A percentile compares a stretch with the other conserved stretches of the same genome.
phyloP scores from a whole-genome alignment of 2,888 invertebrate genomes.

The Thymelicus lineola region DNA sequence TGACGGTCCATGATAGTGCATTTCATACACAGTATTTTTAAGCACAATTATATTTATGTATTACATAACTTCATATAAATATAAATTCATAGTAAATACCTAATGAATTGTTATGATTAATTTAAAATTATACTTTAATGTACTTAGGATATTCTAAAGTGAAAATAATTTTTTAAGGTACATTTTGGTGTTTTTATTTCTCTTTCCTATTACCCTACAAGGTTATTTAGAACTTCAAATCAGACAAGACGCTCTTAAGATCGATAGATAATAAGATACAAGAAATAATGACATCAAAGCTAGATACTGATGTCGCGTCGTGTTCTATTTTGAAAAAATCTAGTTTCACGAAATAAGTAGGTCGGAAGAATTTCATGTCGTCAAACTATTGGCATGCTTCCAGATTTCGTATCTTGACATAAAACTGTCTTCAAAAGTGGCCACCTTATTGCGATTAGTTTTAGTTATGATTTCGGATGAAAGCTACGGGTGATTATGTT shows the following conservation, averaged over 20 bases:
- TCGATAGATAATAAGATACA: background rate
- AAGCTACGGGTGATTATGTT: background rate
- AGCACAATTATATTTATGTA: slow-evolving; percentile 78
- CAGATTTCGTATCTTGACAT: slow-evolving; percentile 47
- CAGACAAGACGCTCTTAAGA: too few species aligned
- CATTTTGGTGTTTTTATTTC: slow-evolving; percentile 53
- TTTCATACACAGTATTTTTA: slow-evolving; percentile 79
- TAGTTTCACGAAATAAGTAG: slow-evolving; percentile 58
- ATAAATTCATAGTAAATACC: slow-evolving; percentile 78
- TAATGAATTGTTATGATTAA: slow-evolving; percentile 81
- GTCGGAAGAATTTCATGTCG: slow-evolving; percentile 56
- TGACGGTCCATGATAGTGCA: slow-evolving; percentile 79
- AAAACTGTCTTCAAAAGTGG: slow-evolving; percentile 45
- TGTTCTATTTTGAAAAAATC: slow-evolving; percentile 39
- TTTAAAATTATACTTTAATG: slow-evolving; percentile 75
- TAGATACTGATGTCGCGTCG: slow-evolving; percentile 9
- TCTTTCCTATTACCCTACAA: slow-evolving; percentile 2
- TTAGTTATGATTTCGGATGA: slow-evolving; percentile 17
- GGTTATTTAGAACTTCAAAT: too few species aligned
- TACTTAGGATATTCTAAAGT: slow-evolving; percentile 80
- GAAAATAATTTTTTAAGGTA: slow-evolving; percentile 81
- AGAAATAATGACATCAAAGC: slow-evolving; percentile 5
- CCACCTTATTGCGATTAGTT: slow-evolving; percentile 39
- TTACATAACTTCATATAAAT: slow-evolving; percentile 63
- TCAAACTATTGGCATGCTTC: slow-evolving; percentile 53